These are phyloP conservation scores for Leistus spinibarbis DNA, from an alignment of 2,888 invertebrate genomes.

Conservation along the genomic window DNA sequence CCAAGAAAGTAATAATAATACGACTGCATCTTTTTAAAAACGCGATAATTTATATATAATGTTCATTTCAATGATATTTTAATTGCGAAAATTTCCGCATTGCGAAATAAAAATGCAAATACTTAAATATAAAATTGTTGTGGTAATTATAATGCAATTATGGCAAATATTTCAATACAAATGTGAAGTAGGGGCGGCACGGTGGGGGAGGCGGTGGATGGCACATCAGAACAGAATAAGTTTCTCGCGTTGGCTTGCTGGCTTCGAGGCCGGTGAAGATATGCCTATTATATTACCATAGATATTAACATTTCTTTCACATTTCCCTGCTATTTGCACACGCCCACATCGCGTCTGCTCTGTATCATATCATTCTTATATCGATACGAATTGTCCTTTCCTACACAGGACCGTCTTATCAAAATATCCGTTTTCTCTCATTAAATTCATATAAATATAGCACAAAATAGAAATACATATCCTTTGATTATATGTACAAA, in stretches of 20 bases:
- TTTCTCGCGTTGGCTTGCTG: neutral
- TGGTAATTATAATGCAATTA: constrained; percentile 18
- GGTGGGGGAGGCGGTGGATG: neutral
- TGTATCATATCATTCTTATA: neutral
- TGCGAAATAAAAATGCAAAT: neutral
- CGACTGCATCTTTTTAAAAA: neutral
- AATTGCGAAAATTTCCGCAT: neutral
- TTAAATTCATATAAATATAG: too few relatives aligned
- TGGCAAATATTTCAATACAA: constrained; percentile 8
- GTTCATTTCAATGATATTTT: neutral
- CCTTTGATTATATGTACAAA: too few relatives aligned
- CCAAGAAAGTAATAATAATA: neutral
- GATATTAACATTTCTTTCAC: neutral
- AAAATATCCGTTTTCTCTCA: too few relatives aligned
- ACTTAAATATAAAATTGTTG: neutral
- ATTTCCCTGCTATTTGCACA: neutral
- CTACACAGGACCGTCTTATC: neutral
- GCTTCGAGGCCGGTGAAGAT: neutral
- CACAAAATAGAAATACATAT: too few relatives aligned
- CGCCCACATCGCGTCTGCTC: neutral
- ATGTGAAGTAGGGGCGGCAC: neutral
- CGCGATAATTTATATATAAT: neutral
- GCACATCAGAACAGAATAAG: neutral
- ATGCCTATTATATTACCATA: neutral
- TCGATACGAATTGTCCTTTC: neutral